These are phyloP conservation scores for Melanostoma scalare DNA, from an alignment of 2,888 invertebrate species.

Conservation along the genomic window DNA sequence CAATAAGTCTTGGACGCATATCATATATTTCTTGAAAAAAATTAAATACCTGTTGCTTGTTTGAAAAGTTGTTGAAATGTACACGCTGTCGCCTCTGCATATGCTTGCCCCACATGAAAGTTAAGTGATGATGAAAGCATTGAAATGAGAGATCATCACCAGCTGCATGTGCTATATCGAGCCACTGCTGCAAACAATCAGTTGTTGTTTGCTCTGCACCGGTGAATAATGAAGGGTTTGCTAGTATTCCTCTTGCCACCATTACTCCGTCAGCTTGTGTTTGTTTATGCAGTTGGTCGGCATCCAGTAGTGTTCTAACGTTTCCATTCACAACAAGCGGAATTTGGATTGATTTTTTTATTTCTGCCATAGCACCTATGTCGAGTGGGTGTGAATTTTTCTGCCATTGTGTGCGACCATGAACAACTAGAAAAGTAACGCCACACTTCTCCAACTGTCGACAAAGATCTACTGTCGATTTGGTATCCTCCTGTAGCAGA, in stretches of 20 bases:
- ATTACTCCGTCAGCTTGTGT: conserved; percentile 93
- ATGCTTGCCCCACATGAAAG: conserved; percentile 95
- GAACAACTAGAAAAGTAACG: conserved; percentile 93
- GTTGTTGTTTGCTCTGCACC: conserved; percentile 88
- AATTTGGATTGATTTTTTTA: conserved; percentile 87
- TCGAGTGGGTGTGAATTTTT: conserved; percentile 89
- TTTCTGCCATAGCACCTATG: conserved; percentile 86
- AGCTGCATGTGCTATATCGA: conserved; percentile 86
- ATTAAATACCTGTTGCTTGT: conserved; percentile 86
- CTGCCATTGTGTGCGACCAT: conserved; percentile 94
- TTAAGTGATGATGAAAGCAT: conserved; percentile 97
- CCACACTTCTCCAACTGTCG: conserved; percentile 92
- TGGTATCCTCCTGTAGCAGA: conserved; percentile 82
- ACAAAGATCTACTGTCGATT: conserved; percentile 90
- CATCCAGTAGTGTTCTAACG: conserved; percentile 88
- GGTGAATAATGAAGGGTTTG: conserved; percentile 95
- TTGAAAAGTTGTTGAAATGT: conserved; percentile 90
- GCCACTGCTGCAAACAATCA: conserved; percentile 92
- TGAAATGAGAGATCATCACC: conserved; percentile 88
- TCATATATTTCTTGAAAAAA: conserved; percentile 86
- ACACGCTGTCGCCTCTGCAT: conserved; percentile 88
- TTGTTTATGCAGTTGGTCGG: conserved; percentile 85
- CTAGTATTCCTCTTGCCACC: conserved; percentile 94
- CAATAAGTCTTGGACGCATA: conserved; percentile 79
- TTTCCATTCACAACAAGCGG: conserved; percentile 98